A percentile compares a stretch with the other conserved stretches of the same genome.
Evolutionary conservation across 2,797 vertebrate species (phyloP).

Genomic region (Allobates femoralis): DNA sequence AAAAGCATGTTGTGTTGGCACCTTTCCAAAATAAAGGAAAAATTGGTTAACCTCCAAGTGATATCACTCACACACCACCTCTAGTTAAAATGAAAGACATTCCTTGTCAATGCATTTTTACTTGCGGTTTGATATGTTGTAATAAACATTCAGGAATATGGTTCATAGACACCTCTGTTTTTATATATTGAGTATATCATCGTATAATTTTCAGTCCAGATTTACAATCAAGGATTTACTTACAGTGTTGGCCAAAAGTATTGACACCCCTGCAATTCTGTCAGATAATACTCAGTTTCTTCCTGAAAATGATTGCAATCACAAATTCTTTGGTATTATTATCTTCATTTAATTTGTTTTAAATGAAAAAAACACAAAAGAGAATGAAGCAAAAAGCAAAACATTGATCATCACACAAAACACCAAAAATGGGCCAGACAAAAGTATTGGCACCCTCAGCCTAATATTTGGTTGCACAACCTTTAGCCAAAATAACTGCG

Average conservation of each 20-base stretch:
- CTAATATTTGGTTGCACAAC: too few species aligned
- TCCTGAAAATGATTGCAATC: too few species aligned
- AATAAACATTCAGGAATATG: neutral
- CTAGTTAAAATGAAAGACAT: conserved; percentile 33
- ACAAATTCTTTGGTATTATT: too few species aligned
- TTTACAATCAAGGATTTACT: neutral
- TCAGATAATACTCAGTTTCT: too few species aligned
- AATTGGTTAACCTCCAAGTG: conserved; percentile 28
- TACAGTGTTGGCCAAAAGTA: neutral
- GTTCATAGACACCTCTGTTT: neutral
- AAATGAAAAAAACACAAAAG: too few species aligned
- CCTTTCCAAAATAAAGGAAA: conserved; percentile 31
- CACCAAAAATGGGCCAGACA: too few species aligned
- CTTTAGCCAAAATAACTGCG: too few species aligned
- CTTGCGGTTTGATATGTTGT: neutral
- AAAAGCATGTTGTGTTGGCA: conserved; percentile 17
- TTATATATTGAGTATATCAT: neutral
- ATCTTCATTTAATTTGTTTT: too few species aligned
- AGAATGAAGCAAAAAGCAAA: too few species aligned
- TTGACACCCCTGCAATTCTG: too few species aligned
- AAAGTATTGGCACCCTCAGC: too few species aligned
- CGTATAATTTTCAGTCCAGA: neutral
- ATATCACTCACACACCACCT: conserved; percentile 31
- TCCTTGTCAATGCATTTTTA: conserved; percentile 4
- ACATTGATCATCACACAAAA: too few species aligned